Conservation (phyloP, 2,113 vertebrate genomes). For the Scytalopus superciliaris region DNA sequence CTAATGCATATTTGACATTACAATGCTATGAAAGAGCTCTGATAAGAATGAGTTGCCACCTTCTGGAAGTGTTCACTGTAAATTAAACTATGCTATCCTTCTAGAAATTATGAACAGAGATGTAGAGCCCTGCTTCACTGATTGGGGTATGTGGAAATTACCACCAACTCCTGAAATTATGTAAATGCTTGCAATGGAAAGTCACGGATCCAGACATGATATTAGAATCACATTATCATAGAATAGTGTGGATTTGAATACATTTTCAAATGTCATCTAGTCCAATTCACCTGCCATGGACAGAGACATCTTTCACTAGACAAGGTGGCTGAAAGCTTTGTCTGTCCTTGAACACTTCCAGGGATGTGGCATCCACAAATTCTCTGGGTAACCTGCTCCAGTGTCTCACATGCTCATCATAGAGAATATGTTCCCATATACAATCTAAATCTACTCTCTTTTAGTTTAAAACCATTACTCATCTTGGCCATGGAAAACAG, state of each 20-base stretch:
- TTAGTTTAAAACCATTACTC: not conserved
- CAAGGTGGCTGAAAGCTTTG: not conserved
- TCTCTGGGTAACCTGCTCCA: not conserved
- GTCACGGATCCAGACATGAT: not conserved
- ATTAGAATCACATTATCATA: not conserved
- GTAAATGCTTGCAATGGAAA: not conserved
- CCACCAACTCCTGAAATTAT: not conserved
- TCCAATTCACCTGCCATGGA: not conserved
- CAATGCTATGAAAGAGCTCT: not conserved
- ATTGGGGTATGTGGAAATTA: not conserved
- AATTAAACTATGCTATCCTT: not conserved
- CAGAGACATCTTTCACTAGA: not conserved
- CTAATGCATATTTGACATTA: not conserved
- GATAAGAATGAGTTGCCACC: not conserved
- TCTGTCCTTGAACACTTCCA: not conserved
- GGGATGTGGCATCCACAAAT: not conserved
- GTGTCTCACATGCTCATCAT: accelerated
- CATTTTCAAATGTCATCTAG: not conserved
- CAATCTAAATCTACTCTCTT: not conserved
- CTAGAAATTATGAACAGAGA: not conserved
- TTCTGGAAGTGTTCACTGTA: not conserved
- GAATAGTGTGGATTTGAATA: not conserved
- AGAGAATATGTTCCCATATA: not conserved
- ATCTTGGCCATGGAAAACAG: not conserved
- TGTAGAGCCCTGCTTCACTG: not conserved